phyloP scores from a whole-genome alignment of 1,140 invertebrate genomes.

The Micrasema longulum region DNA sequence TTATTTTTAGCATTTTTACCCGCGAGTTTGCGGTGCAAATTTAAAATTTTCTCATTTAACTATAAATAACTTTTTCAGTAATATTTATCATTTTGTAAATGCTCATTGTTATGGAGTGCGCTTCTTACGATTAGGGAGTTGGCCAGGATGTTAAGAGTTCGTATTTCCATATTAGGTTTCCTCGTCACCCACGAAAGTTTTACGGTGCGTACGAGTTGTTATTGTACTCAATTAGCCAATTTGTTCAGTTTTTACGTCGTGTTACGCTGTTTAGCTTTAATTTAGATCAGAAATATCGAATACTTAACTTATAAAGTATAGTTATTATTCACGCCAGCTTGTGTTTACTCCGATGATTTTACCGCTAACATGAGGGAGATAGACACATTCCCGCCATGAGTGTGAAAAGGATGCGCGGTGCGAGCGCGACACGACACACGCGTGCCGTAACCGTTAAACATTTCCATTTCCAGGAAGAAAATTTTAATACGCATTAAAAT shows the following conservation, averaged over 20 bases:
- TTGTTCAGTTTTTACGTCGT: background rate
- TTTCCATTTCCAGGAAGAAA: slow-evolving; percentile 38
- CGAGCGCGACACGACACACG: slow-evolving; percentile 37
- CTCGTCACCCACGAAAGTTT: slow-evolving; percentile 33
- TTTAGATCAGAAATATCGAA: slow-evolving; percentile 2
- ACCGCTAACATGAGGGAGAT: slow-evolving; percentile 33
- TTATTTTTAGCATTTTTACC: slow-evolving; percentile 3
- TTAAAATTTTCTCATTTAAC: slow-evolving; percentile 5
- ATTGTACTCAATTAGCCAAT: background rate
- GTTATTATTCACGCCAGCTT: slow-evolving; percentile 40
- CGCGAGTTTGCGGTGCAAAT: background rate
- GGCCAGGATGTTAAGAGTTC: slow-evolving; percentile 19
- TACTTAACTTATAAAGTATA: slow-evolving; percentile 22
- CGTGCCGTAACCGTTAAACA: slow-evolving; percentile 37
- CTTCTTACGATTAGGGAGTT: slow-evolving; percentile 3
- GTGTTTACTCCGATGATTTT: slow-evolving; percentile 38
- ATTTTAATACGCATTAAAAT: slow-evolving; percentile 36
- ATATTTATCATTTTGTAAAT: too few relatives aligned
- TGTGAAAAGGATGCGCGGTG: slow-evolving; percentile 31
- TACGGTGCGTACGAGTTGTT: slow-evolving; percentile 25
- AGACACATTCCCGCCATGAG: slow-evolving; percentile 19
- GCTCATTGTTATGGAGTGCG: background rate
- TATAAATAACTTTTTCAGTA: background rate
- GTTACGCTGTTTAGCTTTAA: background rate
- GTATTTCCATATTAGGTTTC: slow-evolving; percentile 35